Evolutionary conservation across 2,888 invertebrate species (phyloP).

Genomic region (Saturnia japonica): DNA sequence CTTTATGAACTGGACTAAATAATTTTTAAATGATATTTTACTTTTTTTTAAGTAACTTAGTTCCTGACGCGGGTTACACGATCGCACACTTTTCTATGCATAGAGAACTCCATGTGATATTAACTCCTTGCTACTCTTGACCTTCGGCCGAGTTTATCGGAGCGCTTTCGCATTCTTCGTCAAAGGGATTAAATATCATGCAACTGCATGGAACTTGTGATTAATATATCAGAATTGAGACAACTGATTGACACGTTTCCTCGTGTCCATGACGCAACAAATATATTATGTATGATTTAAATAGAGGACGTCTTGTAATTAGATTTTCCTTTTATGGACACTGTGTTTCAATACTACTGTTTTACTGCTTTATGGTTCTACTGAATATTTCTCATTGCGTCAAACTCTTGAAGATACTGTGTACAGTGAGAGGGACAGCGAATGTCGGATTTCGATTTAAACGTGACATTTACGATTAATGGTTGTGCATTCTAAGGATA

Average conservation of each 20-base stretch:
- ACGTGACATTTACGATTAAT: slow-evolving; percentile 7
- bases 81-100: too few relatives aligned
- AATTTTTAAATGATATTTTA: too few relatives aligned
- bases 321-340: slow-evolving; percentile 5
- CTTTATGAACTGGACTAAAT: too few relatives aligned
- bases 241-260: slow-evolving; percentile 4
- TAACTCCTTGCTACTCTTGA: too few relatives aligned
- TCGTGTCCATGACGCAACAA: not conserved
- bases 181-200: not conserved
- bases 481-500: slow-evolving; percentile 11
- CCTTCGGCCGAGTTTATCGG: too few relatives aligned
- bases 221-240: slow-evolving; percentile 6
- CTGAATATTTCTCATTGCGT: not conserved
- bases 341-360: slow-evolving; percentile 3
- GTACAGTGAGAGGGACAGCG: slow-evolving; percentile 3
- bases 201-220: not conserved
- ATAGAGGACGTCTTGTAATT: slow-evolving; percentile 10
- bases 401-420: not conserved
- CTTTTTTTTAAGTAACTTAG: too few relatives aligned
- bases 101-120: too few relatives aligned
- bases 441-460: not conserved
- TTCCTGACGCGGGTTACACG: too few relatives aligned
- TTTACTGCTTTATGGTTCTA: not conserved
- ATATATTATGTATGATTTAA: not conserved
- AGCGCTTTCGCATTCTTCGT: not conserved